Base-by-base conservation (phyloP, 1,140 invertebrate species). In the Mercenaria mercenaria region DNA sequence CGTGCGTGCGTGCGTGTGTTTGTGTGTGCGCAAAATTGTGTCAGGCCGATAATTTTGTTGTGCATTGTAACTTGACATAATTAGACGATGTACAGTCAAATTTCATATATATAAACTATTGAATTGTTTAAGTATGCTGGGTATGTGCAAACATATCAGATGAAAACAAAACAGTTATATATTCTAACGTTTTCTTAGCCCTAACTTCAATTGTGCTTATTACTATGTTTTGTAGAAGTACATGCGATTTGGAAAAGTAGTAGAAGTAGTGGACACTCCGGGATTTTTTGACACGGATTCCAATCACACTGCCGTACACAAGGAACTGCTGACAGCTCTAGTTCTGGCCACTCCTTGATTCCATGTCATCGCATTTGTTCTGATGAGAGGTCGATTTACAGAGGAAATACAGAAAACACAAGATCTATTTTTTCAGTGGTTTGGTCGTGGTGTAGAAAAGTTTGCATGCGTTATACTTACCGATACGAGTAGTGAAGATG, bases 241-340 rank as follows among this genome's bases (percentile, higher is more conserved):
- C 20, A 3, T 23, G 6, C 3, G 67, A n/a, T 41, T 72, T 50
- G 39, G 61, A n/a, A 69, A 32, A 52, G 13, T 34, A 29, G 11
- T 84, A n/a, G 82, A 84, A 37, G 69, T 86, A n/a, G 72, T 86
- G 2, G 84, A 86, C 26, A 86, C 84, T 2, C 84, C 84, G 2
- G 84, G 84, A 23, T 29, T 86, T 11, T 86, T 86, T 47, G 84
- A 86, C 39, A 76, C 84, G 11, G 39, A 47, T 47, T 15, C 18
- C 3, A 34, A 61, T 41, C 32, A 86, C 13, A 59, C 0, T 0
- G 32, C 41, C 0, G 72, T 86, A 4, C 50, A 41, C 50, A 77
- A 77, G 37, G 84, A 86, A 77, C 72, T 86, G 20, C 34, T 72
- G 4, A 86, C 56, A 77, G 41, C 43, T 41, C 13, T 77, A 20